These are phyloP conservation scores for Chelon auratus DNA, from an alignment of 2,797 vertebrate species.

Conservation along the genomic window DNA sequence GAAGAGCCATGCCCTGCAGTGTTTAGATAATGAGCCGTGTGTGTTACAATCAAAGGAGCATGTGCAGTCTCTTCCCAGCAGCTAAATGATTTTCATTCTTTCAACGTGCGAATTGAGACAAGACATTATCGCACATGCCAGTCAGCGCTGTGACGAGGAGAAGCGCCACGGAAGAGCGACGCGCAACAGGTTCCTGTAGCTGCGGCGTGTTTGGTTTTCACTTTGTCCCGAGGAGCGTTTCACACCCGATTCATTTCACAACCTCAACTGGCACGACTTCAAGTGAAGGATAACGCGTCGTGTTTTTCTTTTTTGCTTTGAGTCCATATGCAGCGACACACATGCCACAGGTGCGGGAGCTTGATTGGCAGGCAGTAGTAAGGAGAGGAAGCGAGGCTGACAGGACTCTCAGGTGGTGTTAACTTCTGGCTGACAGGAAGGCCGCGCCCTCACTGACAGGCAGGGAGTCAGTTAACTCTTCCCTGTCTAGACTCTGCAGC, in stretches of 20 bases:
- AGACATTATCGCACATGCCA: constrained; percentile 65
- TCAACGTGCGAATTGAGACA: constrained; percentile 71
- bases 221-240: constrained; percentile 3
- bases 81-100: constrained; percentile 78
- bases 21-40: constrained; percentile 64
- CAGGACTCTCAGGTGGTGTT: constrained; percentile 80
- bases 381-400: constrained; percentile 80
- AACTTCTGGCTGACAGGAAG: constrained; percentile 72
- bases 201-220: constrained; percentile 23
- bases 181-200: constrained; percentile 14
- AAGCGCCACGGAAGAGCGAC: constrained; percentile 34
- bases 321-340: background rate
- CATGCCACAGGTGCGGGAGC: constrained; percentile 18
- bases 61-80: constrained; percentile 62
- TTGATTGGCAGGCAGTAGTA: constrained; percentile 78
- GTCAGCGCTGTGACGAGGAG: constrained; percentile 38
- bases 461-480: constrained; percentile 60
- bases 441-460: constrained; percentile 52
- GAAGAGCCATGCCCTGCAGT: constrained; percentile 67
- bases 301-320: constrained; percentile 19
- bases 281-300: background rate
- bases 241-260: background rate
- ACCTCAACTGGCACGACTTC: constrained; percentile 7
- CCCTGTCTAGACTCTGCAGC: background rate
- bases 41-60: constrained; percentile 15